Evolutionary conservation across 2,797 vertebrate species (phyloP), one percentile per base, ranked within the genome.

Genomic region (Sternarchorhynchus goeldii): DNA sequence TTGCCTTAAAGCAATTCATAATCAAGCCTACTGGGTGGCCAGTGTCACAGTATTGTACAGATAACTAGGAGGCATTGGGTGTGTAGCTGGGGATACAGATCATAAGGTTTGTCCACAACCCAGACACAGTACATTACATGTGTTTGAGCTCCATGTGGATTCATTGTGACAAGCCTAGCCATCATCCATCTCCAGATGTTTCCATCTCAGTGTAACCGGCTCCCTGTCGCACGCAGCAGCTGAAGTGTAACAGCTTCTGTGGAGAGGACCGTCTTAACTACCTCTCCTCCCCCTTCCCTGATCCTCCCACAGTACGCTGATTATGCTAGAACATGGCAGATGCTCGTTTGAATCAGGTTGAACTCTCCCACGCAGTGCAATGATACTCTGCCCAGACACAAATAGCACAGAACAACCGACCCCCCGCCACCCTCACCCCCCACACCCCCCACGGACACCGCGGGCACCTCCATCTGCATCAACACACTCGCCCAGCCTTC

Each of bases 301-400:
- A 10, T 74, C 86, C 79, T 21, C 90, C 88, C 83, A 90, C 87
- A 59, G 71, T 75, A 68, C 58, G 85, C 82, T 89, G 84, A 90
- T 89, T 88, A 87, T 83, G 81, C 83, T 80, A 78, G 79, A 85
- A 83, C 82, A 82, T 84, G 89, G 81, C 86, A 91, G 88, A 90
- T 88, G 86, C 88, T 87, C 70, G 57, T 86, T 87, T 86, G 81
- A 72, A 83, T 77, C 72, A 74, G 74, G 50, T 73, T 84, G 50
- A 78, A 84, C 81, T 86, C 82, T 83, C 87, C 88, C 88, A 89
- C 90, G 85, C 89, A 87, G 56, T 77, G 82, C 82, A 79, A 32
- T 36, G 63, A 74, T 74, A 39, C 60, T 73, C 76, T 68, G 63
- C 73, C 77, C 82, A 82, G 82, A 82, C 74, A 79, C 88, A 82